These are phyloP conservation scores for Bolinopsis microptera DNA, from an alignment of 37 sponge, comb jelly and placozoan genomes.

Conservation along the genomic window DNA sequence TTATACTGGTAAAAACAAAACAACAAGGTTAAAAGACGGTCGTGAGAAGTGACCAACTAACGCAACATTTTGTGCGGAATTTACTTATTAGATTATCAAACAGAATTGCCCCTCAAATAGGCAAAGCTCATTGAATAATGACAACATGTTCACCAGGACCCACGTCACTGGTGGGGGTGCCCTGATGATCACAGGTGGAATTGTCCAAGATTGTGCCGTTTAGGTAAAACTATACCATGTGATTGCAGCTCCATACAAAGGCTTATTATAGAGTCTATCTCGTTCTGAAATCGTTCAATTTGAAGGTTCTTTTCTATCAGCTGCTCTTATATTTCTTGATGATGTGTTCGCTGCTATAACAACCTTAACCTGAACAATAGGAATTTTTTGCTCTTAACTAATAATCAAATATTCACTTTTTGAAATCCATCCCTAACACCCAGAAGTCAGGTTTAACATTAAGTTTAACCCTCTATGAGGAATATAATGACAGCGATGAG, in stretches of 20 bases:
- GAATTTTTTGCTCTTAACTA: too few relatives aligned
- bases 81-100: neutral
- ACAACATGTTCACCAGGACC: too few relatives aligned
- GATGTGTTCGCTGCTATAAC: constrained; percentile 49
- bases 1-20: neutral
- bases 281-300: constrained; percentile 48
- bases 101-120: neutral
- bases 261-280: constrained; percentile 51
- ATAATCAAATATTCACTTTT: too few relatives aligned
- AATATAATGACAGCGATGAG: too few relatives aligned
- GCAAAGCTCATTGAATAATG: neutral
- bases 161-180: too few relatives aligned
- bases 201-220: neutral
- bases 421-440: too few relatives aligned
- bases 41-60: too few relatives aligned
- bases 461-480: too few relatives aligned
- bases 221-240: constrained; percentile 25
- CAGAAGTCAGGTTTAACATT: too few relatives aligned
- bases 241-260: constrained; percentile 54
- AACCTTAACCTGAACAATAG: constrained; percentile 39
- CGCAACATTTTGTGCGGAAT: neutral
- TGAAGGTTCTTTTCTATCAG: constrained; percentile 56
- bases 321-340: constrained; percentile 40
- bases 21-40: neutral
- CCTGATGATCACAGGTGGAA: neutral